Percentiles rank a stretch among this genome's conserved stretches.
Evolutionary conservation across 2,113 vertebrate species (phyloP).

Genomic region (Eurystomus gularis): DNA sequence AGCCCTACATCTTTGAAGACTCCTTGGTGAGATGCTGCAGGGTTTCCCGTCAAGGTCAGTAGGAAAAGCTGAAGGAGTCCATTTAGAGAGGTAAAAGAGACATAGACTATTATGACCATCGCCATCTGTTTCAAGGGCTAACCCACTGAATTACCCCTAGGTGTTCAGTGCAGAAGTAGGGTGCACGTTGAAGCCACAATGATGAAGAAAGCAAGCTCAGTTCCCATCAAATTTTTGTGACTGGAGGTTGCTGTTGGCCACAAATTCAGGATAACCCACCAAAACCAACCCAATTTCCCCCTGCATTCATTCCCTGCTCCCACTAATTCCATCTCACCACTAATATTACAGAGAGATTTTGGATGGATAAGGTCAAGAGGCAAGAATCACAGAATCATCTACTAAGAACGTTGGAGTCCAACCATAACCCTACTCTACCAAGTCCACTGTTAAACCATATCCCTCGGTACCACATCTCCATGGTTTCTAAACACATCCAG

Average conservation of each 20-base stretch:
- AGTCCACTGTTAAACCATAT: too few species aligned
- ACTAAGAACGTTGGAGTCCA: too few species aligned
- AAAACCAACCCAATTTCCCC: not conserved
- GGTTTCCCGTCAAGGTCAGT: not conserved
- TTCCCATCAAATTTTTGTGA: not conserved
- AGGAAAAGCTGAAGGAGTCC: not conserved
- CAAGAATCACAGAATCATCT: not conserved
- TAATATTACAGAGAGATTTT: not conserved
- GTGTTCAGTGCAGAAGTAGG: not conserved
- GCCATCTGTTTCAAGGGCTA: not conserved
- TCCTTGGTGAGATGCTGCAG: not conserved
- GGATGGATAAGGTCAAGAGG: not conserved
- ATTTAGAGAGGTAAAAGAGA: not conserved
- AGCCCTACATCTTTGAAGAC: not conserved
- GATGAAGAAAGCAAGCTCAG: not conserved
- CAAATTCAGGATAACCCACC: not conserved
- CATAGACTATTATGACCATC: fast-evolving
- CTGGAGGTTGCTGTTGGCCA: not conserved
- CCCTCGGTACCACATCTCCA: too few species aligned
- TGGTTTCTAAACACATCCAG: too few species aligned
- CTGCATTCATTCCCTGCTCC: not conserved
- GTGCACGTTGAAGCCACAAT: not conserved
- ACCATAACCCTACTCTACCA: too few species aligned
- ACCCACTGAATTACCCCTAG: not conserved
- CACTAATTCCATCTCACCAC: not conserved